Base-by-base conservation (phyloP, 1,140 invertebrate species). In the Cydia amplana region DNA sequence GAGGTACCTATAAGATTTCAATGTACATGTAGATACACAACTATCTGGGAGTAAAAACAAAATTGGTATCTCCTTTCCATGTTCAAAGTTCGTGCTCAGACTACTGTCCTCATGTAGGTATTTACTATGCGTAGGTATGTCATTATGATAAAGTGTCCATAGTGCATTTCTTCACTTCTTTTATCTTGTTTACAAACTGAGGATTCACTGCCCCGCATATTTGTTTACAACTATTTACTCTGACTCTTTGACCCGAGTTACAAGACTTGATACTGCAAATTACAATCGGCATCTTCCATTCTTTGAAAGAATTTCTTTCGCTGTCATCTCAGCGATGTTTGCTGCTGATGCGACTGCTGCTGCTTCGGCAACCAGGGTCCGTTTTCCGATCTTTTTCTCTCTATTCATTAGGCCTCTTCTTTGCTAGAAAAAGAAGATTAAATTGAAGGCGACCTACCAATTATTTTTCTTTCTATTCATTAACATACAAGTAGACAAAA, bases 131-230 rank as follows among this genome's bases (percentile, higher is more conserved):
- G 49, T 51, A 51, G 49, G 49, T 51, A 18, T 51, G 18, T 6
- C 40, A 51, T n/a, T 4, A 51, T 18, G 49, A 51, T 51, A 51
- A 51, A n/a, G 49, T 51, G n/a, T n/a, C 5, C 49, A 51, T 51
- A 51, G n/a, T 51, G n/a, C 49, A 51, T 51, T 60, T 60, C 5
- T n/a, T 16, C 18, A 60, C 2, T 60, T 60, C 51, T 55, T 60
- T 60, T 60, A 60, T 60, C 55, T 9, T 60, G 55, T 60, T 60
- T 60, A 60, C 55, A 9, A n/a, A n/a, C 49, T 23, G 20, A 60
- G 14, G 18, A 60, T 18, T 20, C 55, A 60, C 18, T 60, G 18
- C 18, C 55, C 55, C 18, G n/a, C n/a, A 16, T 60, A 60, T 60
- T 60, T 60, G 18, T 60, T 60, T 20, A 20, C 55, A 9, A 1